Evolutionary conservation across 2,797 vertebrate species (phyloP), one percentile per base, ranked within the genome.

Genomic region (Brachymystax lenok): DNA sequence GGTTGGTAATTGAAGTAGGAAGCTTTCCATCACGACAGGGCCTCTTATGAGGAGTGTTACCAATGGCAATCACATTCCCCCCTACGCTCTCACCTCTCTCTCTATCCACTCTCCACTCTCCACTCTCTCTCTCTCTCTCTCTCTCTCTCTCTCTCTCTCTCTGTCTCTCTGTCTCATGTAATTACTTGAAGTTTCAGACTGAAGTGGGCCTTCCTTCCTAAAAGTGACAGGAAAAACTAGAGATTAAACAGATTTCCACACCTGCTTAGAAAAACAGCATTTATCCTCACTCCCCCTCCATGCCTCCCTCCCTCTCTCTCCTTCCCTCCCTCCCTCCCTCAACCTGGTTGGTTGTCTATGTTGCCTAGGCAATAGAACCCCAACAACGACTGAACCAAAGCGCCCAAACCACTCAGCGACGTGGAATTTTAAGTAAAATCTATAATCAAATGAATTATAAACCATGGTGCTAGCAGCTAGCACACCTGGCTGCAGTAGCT

Each of bases 1-100:
- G 86, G 88, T 82, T 84, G 86, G 79, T 92, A 93, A 94, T 93
- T 92, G 92, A 93, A 94, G 92, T 88, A 90, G 92, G 90, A 94
- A 92, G 89, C 84, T 84, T 89, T 89, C 87, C 89, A 90, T 92
- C 91, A 91, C 77, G 84, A 85, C 86, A 88, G 85, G 86, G 89
- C 84, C 87, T 88, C 88, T 81, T 83, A 87, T 91, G 87, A 56
- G 59, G 90, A 92, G 92, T 87, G 88, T 88, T 92, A 90, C 90
- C 91, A 92, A 87, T 91, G 90, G 91, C 91, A 93, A 92, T 94
- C 93, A 90, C 91, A 91, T 91, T 92, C 91, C 90, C 40, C 90
- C 87, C 87, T 86, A 90, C 84, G 87, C 87, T 90, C 87, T 91
- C 81, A 50, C 78, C 85, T 86, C 85, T 90, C 83, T 88, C 87